Conservation (phyloP, 2,888 invertebrate species). For the Pinctada fucata region DNA sequence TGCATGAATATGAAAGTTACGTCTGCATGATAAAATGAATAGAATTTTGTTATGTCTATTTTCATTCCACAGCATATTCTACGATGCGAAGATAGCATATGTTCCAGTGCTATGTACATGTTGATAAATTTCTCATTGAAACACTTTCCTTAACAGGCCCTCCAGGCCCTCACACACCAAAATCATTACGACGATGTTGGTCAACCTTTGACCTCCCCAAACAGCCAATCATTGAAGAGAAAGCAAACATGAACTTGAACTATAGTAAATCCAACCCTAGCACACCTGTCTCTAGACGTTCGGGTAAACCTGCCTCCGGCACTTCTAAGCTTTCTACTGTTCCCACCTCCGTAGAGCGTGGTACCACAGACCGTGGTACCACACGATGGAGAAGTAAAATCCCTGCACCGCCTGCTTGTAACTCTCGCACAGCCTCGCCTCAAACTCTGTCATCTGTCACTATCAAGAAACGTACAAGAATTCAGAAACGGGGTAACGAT, state of each 20-base stretch:
- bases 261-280: slow-evolving; percentile 38
- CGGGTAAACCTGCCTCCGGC: slow-evolving; percentile 33
- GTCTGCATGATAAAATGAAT: too few species aligned
- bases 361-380: slow-evolving; percentile 10
- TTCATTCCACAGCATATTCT: too few species aligned
- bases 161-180: slow-evolving; percentile 54
- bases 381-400: slow-evolving; percentile 49
- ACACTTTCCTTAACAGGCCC: too few species aligned
- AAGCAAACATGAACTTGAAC: slow-evolving; percentile 19
- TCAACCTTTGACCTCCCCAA: slow-evolving; percentile 60
- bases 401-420: slow-evolving; percentile 36
- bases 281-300: slow-evolving; percentile 36
- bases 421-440: slow-evolving; percentile 4
- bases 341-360: slow-evolving; percentile 12
- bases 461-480: slow-evolving; percentile 33
- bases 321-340: slow-evolving; percentile 8
- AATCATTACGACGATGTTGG: slow-evolving; percentile 60
- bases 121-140: too few species aligned
- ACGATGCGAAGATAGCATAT: too few species aligned
- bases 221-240: slow-evolving; percentile 58
- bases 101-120: too few species aligned
- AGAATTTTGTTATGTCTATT: too few species aligned
- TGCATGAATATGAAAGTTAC: too few species aligned
- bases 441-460: slow-evolving; percentile 10
- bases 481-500: slow-evolving; percentile 54